These are phyloP conservation scores for Anthonomus grandis DNA, from an alignment of 1,140 invertebrate genomes.

Conservation along the genomic window DNA sequence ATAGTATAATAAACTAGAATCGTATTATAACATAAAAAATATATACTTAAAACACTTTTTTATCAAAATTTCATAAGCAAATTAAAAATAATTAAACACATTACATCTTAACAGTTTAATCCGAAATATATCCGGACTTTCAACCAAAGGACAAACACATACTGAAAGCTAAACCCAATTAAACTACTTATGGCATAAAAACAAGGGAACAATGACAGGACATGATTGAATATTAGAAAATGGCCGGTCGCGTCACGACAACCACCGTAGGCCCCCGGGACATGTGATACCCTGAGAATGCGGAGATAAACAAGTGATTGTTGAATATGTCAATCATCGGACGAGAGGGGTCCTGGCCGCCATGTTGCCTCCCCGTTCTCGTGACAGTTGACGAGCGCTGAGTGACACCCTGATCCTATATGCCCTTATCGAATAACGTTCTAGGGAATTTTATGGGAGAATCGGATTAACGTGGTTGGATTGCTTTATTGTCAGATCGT, in stretches of 20 bases:
- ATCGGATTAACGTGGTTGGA: too few relatives aligned
- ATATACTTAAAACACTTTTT: too few relatives aligned
- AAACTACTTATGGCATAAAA: conserved; percentile 8
- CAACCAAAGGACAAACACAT: background rate
- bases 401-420: conserved; percentile 36
- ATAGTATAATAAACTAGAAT: too few relatives aligned
- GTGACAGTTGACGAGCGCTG: conserved; percentile 43
- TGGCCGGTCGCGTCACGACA: conserved; percentile 24
- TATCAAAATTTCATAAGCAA: too few relatives aligned
- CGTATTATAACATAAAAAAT: too few relatives aligned
- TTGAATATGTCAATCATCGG: conserved; percentile 44
- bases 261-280: conserved; percentile 23
- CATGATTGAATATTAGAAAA: conserved; percentile 35
- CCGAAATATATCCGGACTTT: too few relatives aligned
- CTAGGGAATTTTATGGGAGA: too few relatives aligned
- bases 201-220: conserved; percentile 19
- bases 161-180: conserved; percentile 2
- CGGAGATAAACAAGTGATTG: conserved; percentile 42
- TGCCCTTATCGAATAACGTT: conserved; percentile 40
- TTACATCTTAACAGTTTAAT: too few relatives aligned
- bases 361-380: conserved; percentile 35
- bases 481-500: too few relatives aligned
- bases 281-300: conserved; percentile 39
- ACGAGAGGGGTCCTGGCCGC: conserved; percentile 41
- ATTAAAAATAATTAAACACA: too few relatives aligned